Conservation (phyloP, 2,888 invertebrate genomes). For the Agelastica alni region DNA sequence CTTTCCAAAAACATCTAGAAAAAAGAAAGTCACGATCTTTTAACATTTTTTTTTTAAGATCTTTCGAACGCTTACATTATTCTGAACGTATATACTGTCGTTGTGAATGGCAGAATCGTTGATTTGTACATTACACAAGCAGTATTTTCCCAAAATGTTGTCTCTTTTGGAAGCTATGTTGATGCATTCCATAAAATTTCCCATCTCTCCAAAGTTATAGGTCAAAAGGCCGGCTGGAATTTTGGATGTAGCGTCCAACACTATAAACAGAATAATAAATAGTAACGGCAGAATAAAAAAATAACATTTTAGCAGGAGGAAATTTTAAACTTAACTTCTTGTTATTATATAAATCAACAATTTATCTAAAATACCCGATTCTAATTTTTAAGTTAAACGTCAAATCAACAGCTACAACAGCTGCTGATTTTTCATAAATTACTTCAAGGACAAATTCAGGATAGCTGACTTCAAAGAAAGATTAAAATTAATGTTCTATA, state of each 20-base stretch:
- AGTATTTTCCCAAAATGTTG: conserved; percentile 32
- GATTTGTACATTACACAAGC: conserved; percentile 27
- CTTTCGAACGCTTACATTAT: not conserved
- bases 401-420: no score
- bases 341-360: no score
- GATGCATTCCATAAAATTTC: conserved; percentile 24
- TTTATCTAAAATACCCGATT: no score
- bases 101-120: conserved; percentile 1
- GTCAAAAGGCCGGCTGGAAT: conserved; percentile 19
- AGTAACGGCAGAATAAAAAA: not conserved
- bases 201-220: conserved; percentile 24
- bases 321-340: no score
- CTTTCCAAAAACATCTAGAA: conserved; percentile 1
- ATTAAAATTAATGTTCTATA: no score
- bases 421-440: no score
- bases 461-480: no score
- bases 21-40: not conserved
- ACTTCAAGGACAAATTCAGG: no score
- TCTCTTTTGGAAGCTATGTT: conserved; percentile 11
- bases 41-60: not conserved
- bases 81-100: not conserved
- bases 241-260: conserved; percentile 27
- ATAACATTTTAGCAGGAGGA: no score
- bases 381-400: no score
- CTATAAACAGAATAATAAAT: conserved; percentile 2